Conservation (phyloP, 2,797 vertebrate species). For the Mormyrops boulengeri region DNA sequence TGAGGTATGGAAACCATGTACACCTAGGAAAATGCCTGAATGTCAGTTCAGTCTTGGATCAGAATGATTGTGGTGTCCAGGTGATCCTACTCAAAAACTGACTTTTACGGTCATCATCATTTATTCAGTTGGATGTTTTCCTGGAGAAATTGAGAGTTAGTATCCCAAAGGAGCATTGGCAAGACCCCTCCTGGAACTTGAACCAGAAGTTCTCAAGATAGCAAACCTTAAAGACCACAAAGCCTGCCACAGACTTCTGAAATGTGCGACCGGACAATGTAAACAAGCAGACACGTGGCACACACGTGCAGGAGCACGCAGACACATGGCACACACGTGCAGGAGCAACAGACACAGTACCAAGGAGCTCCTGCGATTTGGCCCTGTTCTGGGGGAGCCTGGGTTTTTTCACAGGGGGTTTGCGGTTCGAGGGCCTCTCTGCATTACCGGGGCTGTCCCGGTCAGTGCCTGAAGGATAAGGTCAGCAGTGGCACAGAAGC, state of each 20-base stretch:
- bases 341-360: conserved; percentile 38
- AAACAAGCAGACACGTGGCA: neutral
- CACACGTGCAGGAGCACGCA: neutral
- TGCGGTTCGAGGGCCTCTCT: conserved; percentile 67
- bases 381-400: conserved; percentile 68
- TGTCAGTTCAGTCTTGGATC: neutral
- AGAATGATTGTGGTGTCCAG: neutral
- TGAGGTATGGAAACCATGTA: neutral
- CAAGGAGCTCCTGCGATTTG: conserved; percentile 65
- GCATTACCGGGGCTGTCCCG: conserved; percentile 64
- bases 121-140: neutral
- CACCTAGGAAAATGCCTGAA: neutral
- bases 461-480: conserved; percentile 58
- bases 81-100: neutral
- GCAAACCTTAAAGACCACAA: neutral
- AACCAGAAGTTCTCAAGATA: neutral
- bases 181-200: neutral
- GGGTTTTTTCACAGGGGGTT: conserved; percentile 68
- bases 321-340: neutral
- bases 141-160: neutral
- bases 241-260: neutral
- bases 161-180: neutral
- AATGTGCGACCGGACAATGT: neutral
- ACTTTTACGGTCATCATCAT: neutral
- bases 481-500: conserved; percentile 46